Evolutionary conservation across 1,140 invertebrate species (phyloP).

Genomic region (Antheraea pernyi): DNA sequence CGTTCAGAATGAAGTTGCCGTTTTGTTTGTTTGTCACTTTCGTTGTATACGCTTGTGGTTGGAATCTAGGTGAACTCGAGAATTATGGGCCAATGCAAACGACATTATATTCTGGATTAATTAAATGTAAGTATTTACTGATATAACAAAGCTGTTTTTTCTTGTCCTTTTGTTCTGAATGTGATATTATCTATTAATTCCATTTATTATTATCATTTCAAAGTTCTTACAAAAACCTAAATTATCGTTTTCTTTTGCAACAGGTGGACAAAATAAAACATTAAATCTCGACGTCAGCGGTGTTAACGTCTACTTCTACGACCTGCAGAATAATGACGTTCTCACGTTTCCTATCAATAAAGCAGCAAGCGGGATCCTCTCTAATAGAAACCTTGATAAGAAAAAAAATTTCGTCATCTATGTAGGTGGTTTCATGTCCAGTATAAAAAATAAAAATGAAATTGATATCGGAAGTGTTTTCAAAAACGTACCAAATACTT

Average conservation of each 20-base stretch:
- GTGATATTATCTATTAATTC: no score
- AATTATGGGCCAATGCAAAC: no score
- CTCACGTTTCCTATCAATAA: conserved; percentile 46
- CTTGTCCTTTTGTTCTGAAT: no score
- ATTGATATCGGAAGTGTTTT: conserved; percentile 53
- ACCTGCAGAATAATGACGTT: conserved; percentile 48
- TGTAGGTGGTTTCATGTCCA: conserved; percentile 60
- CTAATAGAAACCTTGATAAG: conserved; percentile 48
- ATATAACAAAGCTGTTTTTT: no score
- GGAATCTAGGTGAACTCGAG: no score
- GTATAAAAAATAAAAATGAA: conserved; percentile 61
- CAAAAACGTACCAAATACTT: conserved; percentile 53
- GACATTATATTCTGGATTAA: no score
- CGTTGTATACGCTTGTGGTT: no score
- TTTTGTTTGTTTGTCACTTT: no score
- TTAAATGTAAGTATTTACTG: no score
- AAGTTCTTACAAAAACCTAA: no score
- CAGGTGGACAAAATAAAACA: conserved; percentile 56
- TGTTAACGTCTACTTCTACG: conserved; percentile 62
- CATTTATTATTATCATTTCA: conserved; percentile 52
- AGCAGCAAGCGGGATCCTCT: conserved; percentile 52
- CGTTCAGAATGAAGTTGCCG: no score
- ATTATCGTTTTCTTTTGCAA: conserved; percentile 52
- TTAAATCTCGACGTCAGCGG: conserved; percentile 8
- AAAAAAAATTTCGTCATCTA: conserved; percentile 61